Evolutionary conservation across 2,797 vertebrate genomes (phyloP), one percentile per base, ranked within the genome.

Genomic region (Betta splendens): DNA sequence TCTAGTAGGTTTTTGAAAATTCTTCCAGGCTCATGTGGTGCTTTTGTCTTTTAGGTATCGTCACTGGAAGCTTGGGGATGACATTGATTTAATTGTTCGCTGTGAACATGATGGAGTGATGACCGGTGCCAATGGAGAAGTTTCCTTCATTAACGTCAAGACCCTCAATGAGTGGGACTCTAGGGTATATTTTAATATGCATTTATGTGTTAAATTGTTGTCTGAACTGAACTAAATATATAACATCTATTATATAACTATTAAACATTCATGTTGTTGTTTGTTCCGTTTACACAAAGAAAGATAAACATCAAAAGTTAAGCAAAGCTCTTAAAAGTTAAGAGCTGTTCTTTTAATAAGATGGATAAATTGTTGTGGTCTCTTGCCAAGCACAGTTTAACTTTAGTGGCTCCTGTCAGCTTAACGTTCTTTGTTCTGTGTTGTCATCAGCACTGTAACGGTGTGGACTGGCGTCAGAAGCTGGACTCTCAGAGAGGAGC

Each of bases 121-220:
- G 96, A 99, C 95, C 0, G 96, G 97, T 2, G 96, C 96, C 55
- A 98, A 95, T 0, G 96, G 96, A 76, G 98, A 99, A 60, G 96
- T 98, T 67, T 99, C 98, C 22, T 99, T 98, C 88, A 88, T 99
- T 81, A 99, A 99, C 80, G 80, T 98, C 89, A 99, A 99, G 92
- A 97, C 98, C 0, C 92, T 99, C 33, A 99, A 98, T 3, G 98
- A 99, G 79, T 99, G 97, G 98, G 98, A 99, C 86, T 98, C 98
- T 35, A 91, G 96, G 94, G 98, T 98, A n/a, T 35, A 32, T n/a
- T 35, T 35, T 35, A n/a, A n/a, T 7, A n/a, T 33, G 13, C 3
- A n/a, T 32, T 15, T 13, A 33, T 31, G 4, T 11, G 12, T 31
- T 3, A 4, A 31, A 10, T 11, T 12, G 29, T 11, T 28, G 2